Evolutionary conservation across 2,797 vertebrate genomes (phyloP), one percentile per base, ranked within the genome.

Genomic region (Onychomys leucogaster): DNA sequence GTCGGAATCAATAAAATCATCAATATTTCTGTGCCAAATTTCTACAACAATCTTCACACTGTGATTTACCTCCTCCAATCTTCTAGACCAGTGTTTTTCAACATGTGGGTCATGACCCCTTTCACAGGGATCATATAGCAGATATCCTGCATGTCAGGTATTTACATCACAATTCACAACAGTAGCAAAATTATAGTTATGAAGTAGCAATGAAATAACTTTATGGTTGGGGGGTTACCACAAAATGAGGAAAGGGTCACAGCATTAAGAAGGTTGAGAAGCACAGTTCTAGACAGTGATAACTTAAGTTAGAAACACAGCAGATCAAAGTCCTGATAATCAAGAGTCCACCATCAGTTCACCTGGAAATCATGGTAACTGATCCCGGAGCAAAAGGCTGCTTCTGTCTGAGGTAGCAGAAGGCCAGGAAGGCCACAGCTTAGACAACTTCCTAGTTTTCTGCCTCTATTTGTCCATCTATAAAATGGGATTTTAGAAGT

Each of bases 321-420:
- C 71, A 94, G 41, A 77, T 91, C 55, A 91, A 95, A 94, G 76
- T 76, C 7, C n/a, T 78, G 3, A 16, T 16, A 69, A 93, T 23
- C 41, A 71, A 85, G 32, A n/a, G 34, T 23, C 25, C 55, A 27
- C 14, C 55, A 49, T 65, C 19, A 67, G 49, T 46, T 0, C 0
- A 83, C 59, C 32, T 43, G 80, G 34, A 29, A 91, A 71, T 27
- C 13, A 13, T 16, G 14, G 52, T 34, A 78, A 78, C 46, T 52
- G 29, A 78, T 7, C 59, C 49, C 12, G 3, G 77, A 81, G 83
- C 5, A 6, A 34, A 57, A 7, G 0, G 8, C 7, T 5, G 19
- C 34, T n/a, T 59, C 69, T 55, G 21, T 61, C 25, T 6, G 65
- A 34, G 61, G 78, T 34, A 63, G 21, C 9, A 23, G 27, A 5